Base-by-base conservation (phyloP, 2,888 invertebrate genomes). In the Drosophila falleni region DNA sequence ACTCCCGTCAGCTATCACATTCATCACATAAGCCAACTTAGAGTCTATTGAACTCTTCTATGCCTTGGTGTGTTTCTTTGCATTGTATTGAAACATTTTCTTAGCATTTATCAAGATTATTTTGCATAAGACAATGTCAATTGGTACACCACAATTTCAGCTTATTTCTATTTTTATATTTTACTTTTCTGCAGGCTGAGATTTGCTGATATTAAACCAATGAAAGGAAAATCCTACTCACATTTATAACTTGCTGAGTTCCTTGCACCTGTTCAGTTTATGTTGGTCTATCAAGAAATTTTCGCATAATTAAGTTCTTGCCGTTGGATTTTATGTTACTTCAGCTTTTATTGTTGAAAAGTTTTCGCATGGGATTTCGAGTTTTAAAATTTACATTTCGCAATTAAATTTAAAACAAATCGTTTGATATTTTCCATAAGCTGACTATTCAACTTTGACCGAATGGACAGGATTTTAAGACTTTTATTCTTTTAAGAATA, bases 201-300 rank as follows among this genome's bases (percentile, higher is more conserved):
- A 33, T 33, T 50, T 19, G 19, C 13, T 4, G 19, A 16, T 19
- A 13, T 19, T 19, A 33, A 16, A 6, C 10, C 49, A 33, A 49
- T 6, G 16, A 13, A 3, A 33, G 33, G 33, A 33, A 13, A 13
- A 33, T 19, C 19, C 3, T 13, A 31, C 19, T 33, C 6, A 6
- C 6, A 31, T 13, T 3, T 1, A 5, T 11, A 44, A 6, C n/a
- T 53, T 26, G 15, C 35, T 15, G 41, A 55, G 29, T 55, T 49
- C 41, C 26, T 72, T 72, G 31, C n/a, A 54, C 50, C 59, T 72
- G 65, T 33, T 19, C 54, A 55, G 55, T 13, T 13, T 26, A 13
- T 42, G 41, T 31, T 39, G 26, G 54, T 44, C 19, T n/a, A 33
- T n/a, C 37, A n/a, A 47, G 29, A 10, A 29, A 19, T 42, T 4